Conservation (phyloP, 2,888 invertebrate species). For the Ophion ventricosus region DNA sequence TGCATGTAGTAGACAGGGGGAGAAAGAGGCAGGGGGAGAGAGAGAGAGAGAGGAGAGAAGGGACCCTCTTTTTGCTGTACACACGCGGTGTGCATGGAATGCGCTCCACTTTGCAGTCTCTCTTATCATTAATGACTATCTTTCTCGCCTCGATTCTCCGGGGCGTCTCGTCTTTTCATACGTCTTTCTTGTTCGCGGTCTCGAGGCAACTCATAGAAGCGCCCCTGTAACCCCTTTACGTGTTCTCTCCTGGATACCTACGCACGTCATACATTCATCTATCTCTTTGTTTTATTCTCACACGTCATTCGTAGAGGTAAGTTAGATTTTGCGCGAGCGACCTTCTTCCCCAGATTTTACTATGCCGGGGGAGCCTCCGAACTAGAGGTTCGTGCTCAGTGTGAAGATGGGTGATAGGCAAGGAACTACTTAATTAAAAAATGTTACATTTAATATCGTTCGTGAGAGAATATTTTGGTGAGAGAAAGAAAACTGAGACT, state of each 20-base stretch:
- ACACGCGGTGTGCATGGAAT: constrained; percentile 58
- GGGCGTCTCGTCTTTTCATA: constrained; percentile 46
- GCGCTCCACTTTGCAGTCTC: constrained; percentile 63
- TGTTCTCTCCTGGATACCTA: neutral
- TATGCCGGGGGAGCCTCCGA: neutral
- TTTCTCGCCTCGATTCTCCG: constrained; percentile 53
- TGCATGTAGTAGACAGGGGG: neutral
- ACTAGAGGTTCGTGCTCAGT: neutral
- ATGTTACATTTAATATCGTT: too few species aligned
- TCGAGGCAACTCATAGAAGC: neutral
- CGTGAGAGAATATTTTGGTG: too few species aligned
- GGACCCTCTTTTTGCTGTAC: constrained; percentile 12
- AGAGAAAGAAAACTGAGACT: too few species aligned
- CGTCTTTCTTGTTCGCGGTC: constrained; percentile 39
- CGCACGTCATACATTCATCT: neutral
- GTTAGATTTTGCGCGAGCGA: neutral
- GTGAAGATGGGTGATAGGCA: too few species aligned
- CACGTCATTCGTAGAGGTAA: neutral
- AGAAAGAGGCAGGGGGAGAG: constrained; percentile 13
- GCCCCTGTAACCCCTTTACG: neutral
- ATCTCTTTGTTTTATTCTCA: neutral
- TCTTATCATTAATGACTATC: constrained; percentile 56
- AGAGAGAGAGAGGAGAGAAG: constrained; percentile 9
- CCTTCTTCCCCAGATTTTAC: neutral
- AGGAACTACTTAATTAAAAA: too few species aligned